Base-by-base conservation (phyloP, 1,140 invertebrate genomes). In the Leptinotarsa defecta region DNA sequence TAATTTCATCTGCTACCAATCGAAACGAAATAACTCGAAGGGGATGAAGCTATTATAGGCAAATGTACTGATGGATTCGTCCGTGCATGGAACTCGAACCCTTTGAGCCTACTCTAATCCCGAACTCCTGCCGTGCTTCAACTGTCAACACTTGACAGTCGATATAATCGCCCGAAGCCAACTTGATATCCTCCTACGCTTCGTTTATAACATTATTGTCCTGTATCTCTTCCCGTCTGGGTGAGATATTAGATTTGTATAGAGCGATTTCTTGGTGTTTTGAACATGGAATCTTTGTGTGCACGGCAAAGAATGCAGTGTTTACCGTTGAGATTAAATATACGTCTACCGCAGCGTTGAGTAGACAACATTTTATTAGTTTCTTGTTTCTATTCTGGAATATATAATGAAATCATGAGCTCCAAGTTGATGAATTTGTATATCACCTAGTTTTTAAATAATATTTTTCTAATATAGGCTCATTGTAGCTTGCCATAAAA, bases 121-220 rank as follows among this genome's bases (percentile, higher is more conserved):
- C 20, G 65, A 34, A 74, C 77, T 79, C 75, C 78, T 63, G 71
- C 49, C 63, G 78, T 63, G 78, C 75, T 77, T 79, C 78, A 77
- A 79, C 76, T 79, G 78, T 79, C 78, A 79, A 77, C 78, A 79
- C 78, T 79, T 77, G 78, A 77, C 78, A 79, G 76, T 65, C 78
- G 78, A 79, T 79, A 77, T 79, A 79, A 79, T 79, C 78, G 75
- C 78, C 76, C 19, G 20, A 73, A 73, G 78, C 75, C 72, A 57
- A 68, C 71, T 64, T 64, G 75, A 74, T 74, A 74, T 76, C 71
- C 77, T 74, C 77, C 77, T 76, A 76, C 75, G 75, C 77, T 74
- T 73, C 75, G 74, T 78, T 78, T 76, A 78, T 76, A 57, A 74
- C 74, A 71, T 77, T 71, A 77, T 77, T 75, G 76, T 78, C 48